Evolutionary conservation across 2,888 invertebrate genomes (phyloP), one percentile per base, ranked within the genome.

Genomic region (Steinernema carpocapsae): DNA sequence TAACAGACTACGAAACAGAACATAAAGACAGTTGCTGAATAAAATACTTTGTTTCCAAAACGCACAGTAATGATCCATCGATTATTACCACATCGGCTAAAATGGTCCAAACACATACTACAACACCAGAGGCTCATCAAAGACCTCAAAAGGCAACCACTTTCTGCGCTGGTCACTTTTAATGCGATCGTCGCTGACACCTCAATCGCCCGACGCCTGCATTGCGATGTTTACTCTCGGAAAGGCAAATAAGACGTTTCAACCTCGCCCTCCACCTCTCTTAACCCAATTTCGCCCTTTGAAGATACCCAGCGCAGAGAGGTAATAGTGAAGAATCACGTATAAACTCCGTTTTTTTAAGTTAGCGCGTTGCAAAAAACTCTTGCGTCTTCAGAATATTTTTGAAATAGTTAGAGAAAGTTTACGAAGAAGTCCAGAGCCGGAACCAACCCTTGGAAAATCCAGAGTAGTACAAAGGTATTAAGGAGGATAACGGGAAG

Each of bases 261-360:
- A 48, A 7, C 19, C 37, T 19, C 48, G 4, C 22, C 24, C 52
- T 24, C 22, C 26, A 19, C 14, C 10, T 29, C 64, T 32, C 64
- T 64, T 64, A 64, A 64, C 64, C 64, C 32, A 17, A 2, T 64
- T 64, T 64, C 37, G 64, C 64, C 64, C 64, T 64, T 37, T 64
- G 7, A 64, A 64, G 64, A 48, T 32, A 6, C 64, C 10, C 32
- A 22, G 7, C 64, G 64, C 29, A 32, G 4, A 10, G 37, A 37
- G 24, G 56, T 56, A 56, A 64, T 32, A 32, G 32, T 29, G 29
- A 22, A 26, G 29, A 19, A 32, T 32, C 32, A 12, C 48, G 37
- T 7, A 52, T 14, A 19, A 48, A 48, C 19, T 48, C 43, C 10
- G 43, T n/a, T n/a, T n/a, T n/a, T n/a, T n/a, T n/a, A n/a, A n/a